These are phyloP conservation scores for Bradypodion pumilum DNA, from an alignment of 2,797 vertebrate genomes.

Conservation along the genomic window DNA sequence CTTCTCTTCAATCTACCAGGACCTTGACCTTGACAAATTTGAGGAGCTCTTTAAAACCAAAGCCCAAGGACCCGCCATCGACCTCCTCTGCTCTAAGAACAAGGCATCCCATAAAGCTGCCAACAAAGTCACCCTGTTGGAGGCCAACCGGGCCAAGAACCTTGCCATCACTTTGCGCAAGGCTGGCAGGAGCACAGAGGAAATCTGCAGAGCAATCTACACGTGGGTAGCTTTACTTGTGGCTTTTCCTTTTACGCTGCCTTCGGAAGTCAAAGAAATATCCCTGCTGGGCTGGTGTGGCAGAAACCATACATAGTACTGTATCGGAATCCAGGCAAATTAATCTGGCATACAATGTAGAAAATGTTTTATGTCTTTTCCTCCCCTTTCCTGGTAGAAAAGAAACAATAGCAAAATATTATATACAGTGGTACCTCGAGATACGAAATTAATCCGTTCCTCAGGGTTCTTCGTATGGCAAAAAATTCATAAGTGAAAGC, in stretches of 20 bases:
- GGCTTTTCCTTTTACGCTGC: not conserved
- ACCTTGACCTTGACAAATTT: constrained; percentile 92
- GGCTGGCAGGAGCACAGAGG: constrained; percentile 87
- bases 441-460: no score
- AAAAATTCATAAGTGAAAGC: no score
- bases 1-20: constrained; percentile 68
- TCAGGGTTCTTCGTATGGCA: no score
- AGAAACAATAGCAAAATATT: not conserved
- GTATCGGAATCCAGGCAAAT: not conserved
- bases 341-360: not conserved
- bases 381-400: not conserved
- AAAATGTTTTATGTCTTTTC: not conserved
- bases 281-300: not conserved
- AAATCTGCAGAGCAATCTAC: constrained; percentile 96
- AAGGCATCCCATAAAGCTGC: constrained; percentile 87
- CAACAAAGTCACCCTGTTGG: constrained; percentile 92
- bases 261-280: not conserved
- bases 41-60: constrained; percentile 98
- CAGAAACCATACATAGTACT: not conserved
- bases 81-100: constrained; percentile 86
- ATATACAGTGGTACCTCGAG: no score
- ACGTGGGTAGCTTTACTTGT: constrained; percentile 72
- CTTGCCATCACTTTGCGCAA: constrained; percentile 95
- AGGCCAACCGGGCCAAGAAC: constrained; percentile 96
- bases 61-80: constrained; percentile 91